Evolutionary conservation across 2,797 vertebrate species (phyloP), one percentile per base, ranked within the genome.

Genomic region (Sebastes hubbsi): DNA sequence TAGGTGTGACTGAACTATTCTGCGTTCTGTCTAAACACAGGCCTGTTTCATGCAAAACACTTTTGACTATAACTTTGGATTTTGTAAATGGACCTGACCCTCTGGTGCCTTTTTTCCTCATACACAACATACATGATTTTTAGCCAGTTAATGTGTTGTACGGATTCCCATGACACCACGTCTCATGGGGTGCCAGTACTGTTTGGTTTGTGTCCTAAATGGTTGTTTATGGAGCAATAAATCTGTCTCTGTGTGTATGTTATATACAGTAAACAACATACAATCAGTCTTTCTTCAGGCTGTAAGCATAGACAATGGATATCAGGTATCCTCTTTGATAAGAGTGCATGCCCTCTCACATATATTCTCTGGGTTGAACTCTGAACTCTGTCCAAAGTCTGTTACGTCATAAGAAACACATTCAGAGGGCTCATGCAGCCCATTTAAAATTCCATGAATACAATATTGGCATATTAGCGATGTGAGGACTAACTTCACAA

Each of bases 11-110:
- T 68, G 22, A 67, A 72, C 55, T 79, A 7, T 42, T 76, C 12
- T 54, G 8, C 25, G 63, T 80, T 78, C 80, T 73, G 4, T 34
- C 52, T 61, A 78, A 84, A 86, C 84, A 78, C 62, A 66, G 34
- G 62, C 2, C 54, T 3, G 36, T 20, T 83, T 84, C 67, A 59
- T 46, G 16, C 32, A 42, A 72, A 79, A 86, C 71, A 77, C 66
- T 74, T 64, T 7, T 30, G 54, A 49, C 59, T 38, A 12, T 32
- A 24, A 86, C 68, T 32, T 25, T 65, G 22, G 29, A 32, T 54
- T 34, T 25, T 58, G 61, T 82, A 68, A 82, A 82, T 6, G 0
- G 58, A 79, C 38, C 25, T 24, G 70, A 63, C 58, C 49, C 25
- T 76, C 59, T 64, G 69, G 46, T 74, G 16, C 29, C 9, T 42